These are phyloP conservation scores for Sinocyclocheilus anophthalmus DNA, from an alignment of 2,113 vertebrate genomes.

Conservation along the genomic window DNA sequence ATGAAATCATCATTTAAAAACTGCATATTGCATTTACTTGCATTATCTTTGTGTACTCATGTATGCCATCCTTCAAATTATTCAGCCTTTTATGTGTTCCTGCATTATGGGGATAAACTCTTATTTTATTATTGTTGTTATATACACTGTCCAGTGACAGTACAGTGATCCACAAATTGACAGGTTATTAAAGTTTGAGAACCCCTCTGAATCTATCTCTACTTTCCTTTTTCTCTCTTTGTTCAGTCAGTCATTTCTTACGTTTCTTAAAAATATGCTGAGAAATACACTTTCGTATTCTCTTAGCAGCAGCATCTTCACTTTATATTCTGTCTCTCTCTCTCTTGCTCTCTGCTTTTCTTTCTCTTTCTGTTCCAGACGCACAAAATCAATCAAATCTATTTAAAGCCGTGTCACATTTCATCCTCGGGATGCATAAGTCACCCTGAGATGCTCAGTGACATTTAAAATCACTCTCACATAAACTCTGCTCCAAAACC, in stretches of 20 bases:
- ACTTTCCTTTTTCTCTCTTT: neutral
- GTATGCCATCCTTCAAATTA: neutral
- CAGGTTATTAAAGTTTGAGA: neutral
- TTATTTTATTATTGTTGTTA: neutral
- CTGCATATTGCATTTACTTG: too few species aligned
- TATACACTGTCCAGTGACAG: neutral
- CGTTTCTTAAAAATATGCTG: neutral
- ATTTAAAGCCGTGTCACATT: neutral
- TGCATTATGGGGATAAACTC: neutral
- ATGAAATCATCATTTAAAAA: too few species aligned
- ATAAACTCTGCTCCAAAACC: neutral
- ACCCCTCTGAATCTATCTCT: neutral
- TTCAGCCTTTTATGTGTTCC: neutral
- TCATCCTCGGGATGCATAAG: constrained; percentile 33
- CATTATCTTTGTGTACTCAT: too few species aligned
- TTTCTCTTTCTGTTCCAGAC: neutral
- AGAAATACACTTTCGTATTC: neutral
- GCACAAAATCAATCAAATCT: constrained; percentile 35
- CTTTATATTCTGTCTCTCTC: neutral
- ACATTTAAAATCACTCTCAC: constrained; percentile 23
- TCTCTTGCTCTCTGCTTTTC: neutral
- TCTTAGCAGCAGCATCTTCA: neutral
- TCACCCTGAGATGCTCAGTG: constrained; percentile 14
- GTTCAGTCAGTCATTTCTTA: neutral
- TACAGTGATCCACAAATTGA: neutral